Percentiles rank a stretch among this genome's conserved stretches.
Conservation (phyloP, 2,888 invertebrate genomes). For the Electrophaes corylata region DNA sequence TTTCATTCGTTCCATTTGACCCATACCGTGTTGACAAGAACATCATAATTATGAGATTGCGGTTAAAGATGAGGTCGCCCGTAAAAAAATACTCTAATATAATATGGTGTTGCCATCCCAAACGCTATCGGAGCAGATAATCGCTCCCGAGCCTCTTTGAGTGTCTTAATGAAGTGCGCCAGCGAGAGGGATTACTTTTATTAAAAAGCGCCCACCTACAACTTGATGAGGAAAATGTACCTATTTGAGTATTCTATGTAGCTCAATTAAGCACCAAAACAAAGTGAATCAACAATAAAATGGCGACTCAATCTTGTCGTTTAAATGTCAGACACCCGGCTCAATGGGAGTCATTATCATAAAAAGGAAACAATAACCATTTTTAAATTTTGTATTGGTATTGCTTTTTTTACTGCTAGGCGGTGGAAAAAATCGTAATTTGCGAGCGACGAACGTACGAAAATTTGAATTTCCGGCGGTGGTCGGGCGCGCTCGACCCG, state of each 20-base stretch:
- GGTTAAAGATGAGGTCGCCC: slow-evolving; percentile 61
- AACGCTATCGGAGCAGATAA: slow-evolving; percentile 74
- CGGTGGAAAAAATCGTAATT: slow-evolving; percentile 68
- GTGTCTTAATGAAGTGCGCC: slow-evolving; percentile 75
- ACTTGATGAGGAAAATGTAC: slow-evolving; percentile 61
- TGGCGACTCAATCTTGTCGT: slow-evolving; percentile 71
- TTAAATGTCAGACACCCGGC: slow-evolving; percentile 74
- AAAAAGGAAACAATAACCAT: slow-evolving; percentile 83
- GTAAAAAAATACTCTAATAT: slow-evolving; percentile 66
- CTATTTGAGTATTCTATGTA: slow-evolving; percentile 52
- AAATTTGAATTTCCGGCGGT: slow-evolving; percentile 76
- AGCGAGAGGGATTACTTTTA: slow-evolving; percentile 72
- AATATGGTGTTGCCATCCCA: slow-evolving; percentile 68
- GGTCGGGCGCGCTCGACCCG: slow-evolving; percentile 49
- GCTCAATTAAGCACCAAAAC: slow-evolving; percentile 53
- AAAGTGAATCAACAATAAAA: slow-evolving; percentile 70
- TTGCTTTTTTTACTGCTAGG: slow-evolving; percentile 73
- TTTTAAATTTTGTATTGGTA: slow-evolving; percentile 76
- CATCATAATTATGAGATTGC: slow-evolving; percentile 69
- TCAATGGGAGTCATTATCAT: slow-evolving; percentile 80
- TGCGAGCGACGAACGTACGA: slow-evolving; percentile 72
- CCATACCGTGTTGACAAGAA: slow-evolving; percentile 55
- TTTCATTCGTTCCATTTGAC: slow-evolving; percentile 55
- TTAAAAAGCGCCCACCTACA: slow-evolving; percentile 58
- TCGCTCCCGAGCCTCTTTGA: slow-evolving; percentile 70